Conservation (phyloP, 2,888 invertebrate genomes). For the Machimus rusticus region DNA sequence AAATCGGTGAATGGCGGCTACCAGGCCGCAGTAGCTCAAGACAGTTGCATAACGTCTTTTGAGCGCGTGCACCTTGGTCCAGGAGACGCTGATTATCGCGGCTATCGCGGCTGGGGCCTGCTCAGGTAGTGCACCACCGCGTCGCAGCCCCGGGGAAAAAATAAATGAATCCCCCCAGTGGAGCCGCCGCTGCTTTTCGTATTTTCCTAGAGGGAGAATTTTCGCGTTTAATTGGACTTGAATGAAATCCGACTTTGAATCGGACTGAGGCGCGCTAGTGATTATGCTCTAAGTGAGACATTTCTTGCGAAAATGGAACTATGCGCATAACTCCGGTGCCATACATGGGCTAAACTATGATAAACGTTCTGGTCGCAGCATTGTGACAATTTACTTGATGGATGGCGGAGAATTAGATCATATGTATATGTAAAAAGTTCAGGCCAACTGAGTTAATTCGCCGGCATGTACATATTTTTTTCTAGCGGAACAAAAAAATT, state of each 20-base stretch:
- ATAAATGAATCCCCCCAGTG: background rate
- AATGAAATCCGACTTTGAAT: background rate
- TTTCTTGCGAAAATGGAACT: constrained; percentile 18
- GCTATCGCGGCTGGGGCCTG: background rate
- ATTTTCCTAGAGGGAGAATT: background rate
- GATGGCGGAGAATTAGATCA: constrained; percentile 10
- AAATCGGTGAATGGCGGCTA: background rate
- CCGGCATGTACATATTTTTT: background rate
- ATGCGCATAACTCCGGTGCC: background rate
- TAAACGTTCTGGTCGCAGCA: background rate
- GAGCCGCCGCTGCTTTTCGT: background rate
- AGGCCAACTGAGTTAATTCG: background rate
- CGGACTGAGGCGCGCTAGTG: constrained; percentile 7
- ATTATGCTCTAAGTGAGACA: constrained; percentile 27
- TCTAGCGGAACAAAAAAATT: background rate
- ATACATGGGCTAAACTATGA: constrained; percentile 10
- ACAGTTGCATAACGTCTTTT: background rate
- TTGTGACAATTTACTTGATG: constrained; percentile 25
- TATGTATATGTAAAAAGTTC: background rate
- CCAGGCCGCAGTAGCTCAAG: background rate
- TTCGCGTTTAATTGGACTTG: constrained; percentile 10
- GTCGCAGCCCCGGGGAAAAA: background rate
- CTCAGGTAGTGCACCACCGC: background rate
- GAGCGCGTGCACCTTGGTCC: background rate
- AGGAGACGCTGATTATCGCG: background rate